Conservation (phyloP, 2,797 vertebrate genomes). For the Karalla daura region DNA sequence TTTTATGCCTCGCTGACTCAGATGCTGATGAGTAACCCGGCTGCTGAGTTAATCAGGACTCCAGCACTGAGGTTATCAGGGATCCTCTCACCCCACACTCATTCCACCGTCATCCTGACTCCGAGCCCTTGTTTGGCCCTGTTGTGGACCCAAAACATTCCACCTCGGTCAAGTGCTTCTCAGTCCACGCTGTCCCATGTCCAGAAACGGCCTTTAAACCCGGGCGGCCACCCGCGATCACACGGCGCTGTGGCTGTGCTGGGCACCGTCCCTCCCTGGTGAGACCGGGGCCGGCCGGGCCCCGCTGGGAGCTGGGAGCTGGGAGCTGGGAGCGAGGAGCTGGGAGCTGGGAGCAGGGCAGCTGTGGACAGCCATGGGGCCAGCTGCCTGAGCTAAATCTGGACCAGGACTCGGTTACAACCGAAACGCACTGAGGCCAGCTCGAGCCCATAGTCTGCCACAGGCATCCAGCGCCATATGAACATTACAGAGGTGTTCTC, state of each 20-base stretch:
- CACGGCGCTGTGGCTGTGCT: conserved; percentile 23
- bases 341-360: conserved; percentile 15
- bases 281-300: conserved; percentile 28
- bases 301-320: conserved; percentile 12
- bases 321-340: too few species aligned
- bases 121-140: conserved; percentile 57
- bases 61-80: conserved; percentile 31
- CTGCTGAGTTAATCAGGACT: conserved; percentile 28
- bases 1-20: conserved; percentile 6
- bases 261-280: conserved; percentile 37
- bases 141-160: conserved; percentile 73
- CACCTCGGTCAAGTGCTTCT: conserved; percentile 74
- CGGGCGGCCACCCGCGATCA: conserved; percentile 45
- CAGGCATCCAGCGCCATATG: conserved; percentile 32
- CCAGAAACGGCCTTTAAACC: conserved; percentile 49
- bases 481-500: conserved; percentile 40
- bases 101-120: conserved; percentile 32
- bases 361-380: conserved; percentile 38
- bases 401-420: conserved; percentile 43
- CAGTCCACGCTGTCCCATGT: conserved; percentile 61
- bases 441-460: conserved; percentile 18
- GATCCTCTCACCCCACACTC: conserved; percentile 43
- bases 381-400: conserved; percentile 72
- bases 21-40: conserved; percentile 15
- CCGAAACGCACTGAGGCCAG: conserved; percentile 51